phyloP scores from a whole-genome alignment of 1,140 invertebrate genomes.

The Eupristina koningsbergeri region DNA sequence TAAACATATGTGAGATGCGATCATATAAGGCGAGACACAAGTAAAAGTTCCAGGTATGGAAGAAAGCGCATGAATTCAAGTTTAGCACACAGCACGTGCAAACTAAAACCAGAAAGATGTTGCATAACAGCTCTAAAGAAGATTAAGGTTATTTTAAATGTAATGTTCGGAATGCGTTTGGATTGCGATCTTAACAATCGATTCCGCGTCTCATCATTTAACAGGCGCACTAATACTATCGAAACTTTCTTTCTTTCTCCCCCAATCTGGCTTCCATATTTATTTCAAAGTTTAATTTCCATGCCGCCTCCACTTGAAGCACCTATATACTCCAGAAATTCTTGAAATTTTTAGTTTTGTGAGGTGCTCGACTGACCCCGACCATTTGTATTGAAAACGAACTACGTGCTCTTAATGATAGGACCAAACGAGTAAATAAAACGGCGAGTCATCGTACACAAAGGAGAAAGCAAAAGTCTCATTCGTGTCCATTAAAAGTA shows the following conservation, averaged over 20 bases:
- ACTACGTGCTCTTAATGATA: background rate
- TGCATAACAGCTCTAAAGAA: slow-evolving; percentile 5
- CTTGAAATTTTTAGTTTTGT: background rate
- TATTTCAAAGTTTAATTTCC: background rate
- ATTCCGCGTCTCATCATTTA: slow-evolving; percentile 6
- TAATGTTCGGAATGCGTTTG: slow-evolving; percentile 18
- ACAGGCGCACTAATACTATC: background rate
- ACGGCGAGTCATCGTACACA: background rate
- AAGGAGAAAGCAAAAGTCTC: slow-evolving; percentile 3
- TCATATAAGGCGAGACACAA: background rate
- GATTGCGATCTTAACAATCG: slow-evolving; percentile 39
- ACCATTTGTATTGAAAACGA: slow-evolving; percentile 1
- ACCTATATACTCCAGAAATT: background rate
- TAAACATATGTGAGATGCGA: background rate
- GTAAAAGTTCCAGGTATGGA: background rate
- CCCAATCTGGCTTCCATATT: background rate
- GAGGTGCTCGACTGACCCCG: background rate
- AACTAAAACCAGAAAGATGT: background rate
- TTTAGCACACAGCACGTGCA: background rate
- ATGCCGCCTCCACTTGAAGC: background rate
- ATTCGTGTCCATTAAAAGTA: background rate
- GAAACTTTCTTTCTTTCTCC: background rate
- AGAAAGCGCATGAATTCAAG: background rate
- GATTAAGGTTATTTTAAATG: background rate
- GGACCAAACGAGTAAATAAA: background rate